phyloP scores from a whole-genome alignment of 2,888 invertebrate species.

The Ormyrus nitidulus region DNA sequence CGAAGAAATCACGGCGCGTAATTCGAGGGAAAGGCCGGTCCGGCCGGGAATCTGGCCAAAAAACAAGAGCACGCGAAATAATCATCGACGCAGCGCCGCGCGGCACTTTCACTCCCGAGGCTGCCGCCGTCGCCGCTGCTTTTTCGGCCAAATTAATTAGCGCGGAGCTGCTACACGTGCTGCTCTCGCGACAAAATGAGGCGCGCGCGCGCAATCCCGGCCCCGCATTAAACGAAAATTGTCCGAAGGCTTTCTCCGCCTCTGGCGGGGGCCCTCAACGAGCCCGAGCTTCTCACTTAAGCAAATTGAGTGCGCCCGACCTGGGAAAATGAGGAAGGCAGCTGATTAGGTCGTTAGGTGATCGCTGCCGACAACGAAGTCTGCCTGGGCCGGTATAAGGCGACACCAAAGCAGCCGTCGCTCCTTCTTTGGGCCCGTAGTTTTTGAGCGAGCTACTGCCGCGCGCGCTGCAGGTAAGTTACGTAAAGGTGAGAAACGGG shows the following conservation, averaged over 20 bases:
- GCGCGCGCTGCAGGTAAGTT: no score
- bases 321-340: no score
- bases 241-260: slow-evolving; percentile 41
- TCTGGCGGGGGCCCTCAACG: background rate
- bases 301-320: no score
- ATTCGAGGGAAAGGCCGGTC: background rate
- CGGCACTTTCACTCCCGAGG: slow-evolving; percentile 41
- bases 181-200: background rate
- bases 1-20: slow-evolving; percentile 25
- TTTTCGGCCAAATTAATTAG: slow-evolving; percentile 58
- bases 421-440: no score
- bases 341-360: no score
- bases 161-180: background rate
- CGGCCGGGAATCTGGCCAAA: background rate
- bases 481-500: no score
- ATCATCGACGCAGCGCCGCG: slow-evolving; percentile 23
- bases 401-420: no score
- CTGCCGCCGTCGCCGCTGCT: slow-evolving; percentile 46
- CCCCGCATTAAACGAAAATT: slow-evolving; percentile 1
- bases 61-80: slow-evolving; percentile 18
- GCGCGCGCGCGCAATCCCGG: slow-evolving; percentile 7
- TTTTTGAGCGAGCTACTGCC: no score
- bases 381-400: no score
- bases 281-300: no score
- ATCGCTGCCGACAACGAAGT: no score